These are phyloP conservation scores for Hyperoplus immaculatus DNA, from an alignment of 2,797 vertebrate genomes.

Conservation along the genomic window DNA sequence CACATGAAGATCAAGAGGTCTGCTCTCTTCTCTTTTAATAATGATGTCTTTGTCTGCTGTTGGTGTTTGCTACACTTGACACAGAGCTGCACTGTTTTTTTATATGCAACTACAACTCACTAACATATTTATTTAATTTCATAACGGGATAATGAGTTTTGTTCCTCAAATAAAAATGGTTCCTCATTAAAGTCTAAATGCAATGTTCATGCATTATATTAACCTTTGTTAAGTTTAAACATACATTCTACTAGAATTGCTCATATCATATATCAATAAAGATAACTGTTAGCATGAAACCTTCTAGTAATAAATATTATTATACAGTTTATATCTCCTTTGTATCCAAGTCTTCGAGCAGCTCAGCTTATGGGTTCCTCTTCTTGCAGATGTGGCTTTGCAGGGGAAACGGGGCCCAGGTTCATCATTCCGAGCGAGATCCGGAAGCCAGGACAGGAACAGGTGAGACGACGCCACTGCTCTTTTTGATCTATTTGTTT, in stretches of 20 bases:
- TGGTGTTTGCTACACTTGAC: background rate
- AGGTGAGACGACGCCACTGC: constrained; percentile 81
- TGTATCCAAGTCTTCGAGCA: background rate
- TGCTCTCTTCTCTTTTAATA: constrained; percentile 17
- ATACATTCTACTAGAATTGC: background rate
- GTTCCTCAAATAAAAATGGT: background rate
- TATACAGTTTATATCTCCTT: background rate
- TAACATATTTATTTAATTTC: background rate
- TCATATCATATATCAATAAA: background rate
- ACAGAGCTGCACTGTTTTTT: constrained; percentile 16
- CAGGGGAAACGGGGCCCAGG: constrained; percentile 97
- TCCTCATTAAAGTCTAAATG: background rate
- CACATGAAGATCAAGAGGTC: constrained; percentile 62
- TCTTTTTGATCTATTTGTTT: background rate
- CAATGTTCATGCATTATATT: background rate
- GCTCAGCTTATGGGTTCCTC: background rate
- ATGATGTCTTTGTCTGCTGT: constrained; percentile 48
- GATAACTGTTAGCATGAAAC: background rate
- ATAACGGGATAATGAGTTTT: background rate
- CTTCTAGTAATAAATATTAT: background rate
- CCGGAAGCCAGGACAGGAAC: constrained; percentile 88
- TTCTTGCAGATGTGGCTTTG: constrained; percentile 94
- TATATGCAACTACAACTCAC: background rate
- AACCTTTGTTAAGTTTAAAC: background rate
- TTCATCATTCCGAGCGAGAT: constrained; percentile 99